phyloP scores from a whole-genome alignment of 64 coral and sea anemone species.

The Stylophora pistillata region DNA sequence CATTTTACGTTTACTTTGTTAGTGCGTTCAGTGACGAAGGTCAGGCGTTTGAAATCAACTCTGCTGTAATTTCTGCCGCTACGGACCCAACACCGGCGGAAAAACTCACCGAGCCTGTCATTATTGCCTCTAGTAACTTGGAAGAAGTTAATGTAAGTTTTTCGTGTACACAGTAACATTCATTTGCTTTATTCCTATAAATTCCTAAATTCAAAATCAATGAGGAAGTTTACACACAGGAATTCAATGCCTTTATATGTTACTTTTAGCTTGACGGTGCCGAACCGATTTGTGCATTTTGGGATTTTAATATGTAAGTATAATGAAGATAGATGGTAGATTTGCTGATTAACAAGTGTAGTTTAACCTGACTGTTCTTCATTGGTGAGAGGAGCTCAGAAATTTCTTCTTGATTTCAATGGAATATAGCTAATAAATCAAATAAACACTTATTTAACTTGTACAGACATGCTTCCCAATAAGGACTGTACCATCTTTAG shows the following conservation, averaged over 20 bases:
- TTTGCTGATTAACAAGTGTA: no score
- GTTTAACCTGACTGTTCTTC: no score
- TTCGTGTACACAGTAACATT: no score
- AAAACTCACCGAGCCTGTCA: constrained; percentile 36
- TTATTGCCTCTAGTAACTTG: constrained; percentile 57
- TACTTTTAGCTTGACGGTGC: constrained; percentile 41
- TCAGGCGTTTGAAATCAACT: constrained; percentile 60
- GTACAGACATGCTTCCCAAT: no score
- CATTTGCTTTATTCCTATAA: neutral
- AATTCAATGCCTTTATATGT: neutral
- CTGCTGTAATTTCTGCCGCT: constrained; percentile 31
- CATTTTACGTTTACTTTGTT: neutral
- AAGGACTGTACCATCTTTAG: no score
- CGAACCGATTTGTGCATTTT: constrained; percentile 66
- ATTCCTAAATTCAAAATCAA: neutral
- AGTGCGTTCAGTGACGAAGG: constrained; percentile 67
- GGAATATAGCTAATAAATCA: no score
- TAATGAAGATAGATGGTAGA: neutral
- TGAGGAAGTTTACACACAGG: neutral
- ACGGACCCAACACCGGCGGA: constrained; percentile 25
- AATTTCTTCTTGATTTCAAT: neutral
- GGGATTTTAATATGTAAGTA: constrained; percentile 74
- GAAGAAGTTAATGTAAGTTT: constrained; percentile 40
- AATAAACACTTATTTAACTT: no score
- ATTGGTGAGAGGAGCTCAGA: no score